phyloP scores from a whole-genome alignment of 1,140 invertebrate species.

The Heliothis subflexa region DNA sequence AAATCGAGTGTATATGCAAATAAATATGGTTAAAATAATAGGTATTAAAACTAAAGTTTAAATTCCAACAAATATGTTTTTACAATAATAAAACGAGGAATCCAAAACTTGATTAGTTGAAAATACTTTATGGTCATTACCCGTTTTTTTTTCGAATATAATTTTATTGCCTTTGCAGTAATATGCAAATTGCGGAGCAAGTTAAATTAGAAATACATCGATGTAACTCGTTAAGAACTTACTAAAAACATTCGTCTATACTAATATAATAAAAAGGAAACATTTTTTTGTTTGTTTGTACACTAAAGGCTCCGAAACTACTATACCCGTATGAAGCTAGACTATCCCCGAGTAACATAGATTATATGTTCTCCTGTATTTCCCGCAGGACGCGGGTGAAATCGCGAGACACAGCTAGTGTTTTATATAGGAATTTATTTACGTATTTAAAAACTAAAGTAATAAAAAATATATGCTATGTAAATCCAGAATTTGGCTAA shows the following conservation, averaged over 20 bases:
- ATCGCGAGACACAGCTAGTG: too few species aligned
- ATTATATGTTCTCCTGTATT: too few species aligned
- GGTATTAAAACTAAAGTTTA: not conserved
- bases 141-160: conserved; percentile 38
- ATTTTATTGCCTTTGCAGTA: conserved; percentile 49
- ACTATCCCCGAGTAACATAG: too few species aligned
- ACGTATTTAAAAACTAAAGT: too few species aligned
- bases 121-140: conserved; percentile 45
- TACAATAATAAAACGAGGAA: conserved; percentile 40
- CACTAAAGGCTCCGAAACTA: too few species aligned
- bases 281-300: not conserved
- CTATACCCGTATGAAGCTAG: too few species aligned
- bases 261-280: not conserved
- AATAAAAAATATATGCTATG: not conserved
- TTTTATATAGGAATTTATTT: too few species aligned
- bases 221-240: conserved; percentile 17
- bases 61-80: conserved; percentile 6
- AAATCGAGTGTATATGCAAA: too few species aligned
- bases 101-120: conserved; percentile 10
- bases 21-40: not conserved
- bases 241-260: not conserved
- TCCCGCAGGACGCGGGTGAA: too few species aligned
- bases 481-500: not conserved
- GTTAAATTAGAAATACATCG: conserved; percentile 18
- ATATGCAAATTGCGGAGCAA: conserved; percentile 46